A percentile compares a stretch with the other conserved stretches of the same genome.
Conservation (phyloP, 2,888 invertebrate species). For the Oxyteleia sp. region DNA sequence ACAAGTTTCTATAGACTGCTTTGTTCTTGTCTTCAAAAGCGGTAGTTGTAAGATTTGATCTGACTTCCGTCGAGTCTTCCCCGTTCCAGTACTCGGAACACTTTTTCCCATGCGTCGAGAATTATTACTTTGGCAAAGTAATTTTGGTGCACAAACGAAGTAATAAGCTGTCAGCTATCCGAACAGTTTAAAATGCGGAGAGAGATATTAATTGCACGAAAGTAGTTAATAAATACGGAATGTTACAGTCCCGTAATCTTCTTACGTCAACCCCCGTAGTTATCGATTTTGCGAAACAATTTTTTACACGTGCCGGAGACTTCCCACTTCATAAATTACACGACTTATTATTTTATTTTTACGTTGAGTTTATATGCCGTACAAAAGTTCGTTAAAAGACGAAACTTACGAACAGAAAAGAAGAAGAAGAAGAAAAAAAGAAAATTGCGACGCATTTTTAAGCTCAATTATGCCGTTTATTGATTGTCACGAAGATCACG, state of each 20-base stretch:
- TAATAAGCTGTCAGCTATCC: conserved; percentile 21
- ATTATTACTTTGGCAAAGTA: conserved; percentile 43
- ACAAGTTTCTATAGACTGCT: conserved; percentile 38
- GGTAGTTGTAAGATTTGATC: conserved; percentile 33
- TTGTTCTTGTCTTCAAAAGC: conserved; percentile 37
- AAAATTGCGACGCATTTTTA: conserved; percentile 31
- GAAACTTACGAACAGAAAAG: no score
- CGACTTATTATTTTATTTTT: conserved; percentile 20
- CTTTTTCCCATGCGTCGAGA: conserved; percentile 12
- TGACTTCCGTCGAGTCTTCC: conserved; percentile 2
- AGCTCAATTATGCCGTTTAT: conserved; percentile 19
- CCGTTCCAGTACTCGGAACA: conserved; percentile 1
- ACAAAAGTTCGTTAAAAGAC: conserved; percentile 13
- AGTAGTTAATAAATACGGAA: conserved; percentile 28
- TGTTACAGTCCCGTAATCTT: conserved; percentile 25
- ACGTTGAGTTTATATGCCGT: background rate
- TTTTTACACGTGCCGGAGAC: conserved; percentile 14
- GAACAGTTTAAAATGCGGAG: conserved; percentile 10
- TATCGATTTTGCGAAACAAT: conserved; percentile 31
- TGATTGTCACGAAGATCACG: conserved; percentile 11
- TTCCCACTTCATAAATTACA: conserved; percentile 29
- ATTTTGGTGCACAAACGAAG: conserved; percentile 20
- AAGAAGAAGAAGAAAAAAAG: conserved; percentile 4
- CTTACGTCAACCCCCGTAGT: conserved; percentile 14
- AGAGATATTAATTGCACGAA: conserved; percentile 29